Evolutionary conservation across 2,113 vertebrate species (phyloP).

Genomic region (Hemichromis elongatus): DNA sequence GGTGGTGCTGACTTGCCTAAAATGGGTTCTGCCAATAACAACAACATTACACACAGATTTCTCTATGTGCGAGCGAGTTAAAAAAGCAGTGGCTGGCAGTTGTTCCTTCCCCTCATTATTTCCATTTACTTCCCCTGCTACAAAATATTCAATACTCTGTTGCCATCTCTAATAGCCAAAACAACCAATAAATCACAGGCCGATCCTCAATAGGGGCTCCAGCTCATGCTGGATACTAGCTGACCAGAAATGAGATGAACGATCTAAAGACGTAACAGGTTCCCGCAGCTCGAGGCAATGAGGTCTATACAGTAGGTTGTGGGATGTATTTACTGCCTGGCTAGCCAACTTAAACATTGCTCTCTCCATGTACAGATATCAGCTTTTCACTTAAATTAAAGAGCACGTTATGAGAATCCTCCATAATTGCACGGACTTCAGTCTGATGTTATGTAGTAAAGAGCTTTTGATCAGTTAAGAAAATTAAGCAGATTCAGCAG

Average conservation of each 20-base stretch:
- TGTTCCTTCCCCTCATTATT: conserved; percentile 64
- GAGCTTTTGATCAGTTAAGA: background rate
- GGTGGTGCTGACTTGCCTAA: conserved; percentile 57
- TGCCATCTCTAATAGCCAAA: conserved; percentile 60
- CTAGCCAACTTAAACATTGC: conserved; percentile 15
- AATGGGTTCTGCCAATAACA: conserved; percentile 61
- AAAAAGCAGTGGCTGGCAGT: conserved; percentile 42
- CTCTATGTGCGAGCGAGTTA: conserved; percentile 44
- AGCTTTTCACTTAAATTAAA: background rate
- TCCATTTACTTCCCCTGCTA: conserved; percentile 51
- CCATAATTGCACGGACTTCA: background rate
- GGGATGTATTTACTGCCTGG: background rate
- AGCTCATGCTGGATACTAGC: conserved; percentile 6
- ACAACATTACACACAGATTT: conserved; percentile 62
- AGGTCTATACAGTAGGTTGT: background rate
- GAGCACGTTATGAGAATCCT: background rate
- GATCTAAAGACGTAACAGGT: conserved; percentile 18
- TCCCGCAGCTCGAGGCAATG: background rate
- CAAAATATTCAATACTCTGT: conserved; percentile 53
- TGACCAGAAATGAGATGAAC: conserved; percentile 26
- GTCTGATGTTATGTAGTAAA: background rate
- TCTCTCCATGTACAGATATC: background rate
- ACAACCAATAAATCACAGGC: conserved; percentile 61
- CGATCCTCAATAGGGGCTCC: conserved; percentile 34
- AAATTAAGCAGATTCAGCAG: background rate